Conservation (phyloP, 1,140 invertebrate genomes). For the Polypedilum vanderplanki region DNA sequence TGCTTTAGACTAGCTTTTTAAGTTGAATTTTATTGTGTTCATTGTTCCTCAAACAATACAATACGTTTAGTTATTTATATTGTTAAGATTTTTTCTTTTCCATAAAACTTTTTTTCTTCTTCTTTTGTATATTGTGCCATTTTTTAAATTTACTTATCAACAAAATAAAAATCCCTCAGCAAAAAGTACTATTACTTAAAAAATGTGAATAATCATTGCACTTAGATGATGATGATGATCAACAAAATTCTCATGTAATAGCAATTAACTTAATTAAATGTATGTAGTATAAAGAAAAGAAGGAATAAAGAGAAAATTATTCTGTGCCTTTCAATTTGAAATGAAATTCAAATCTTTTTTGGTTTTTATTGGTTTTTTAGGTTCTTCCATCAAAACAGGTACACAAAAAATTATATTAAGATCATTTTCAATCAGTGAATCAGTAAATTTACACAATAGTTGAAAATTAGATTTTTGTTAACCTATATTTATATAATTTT, state of each 20-base stretch:
- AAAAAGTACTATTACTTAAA: neutral
- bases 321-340: neutral
- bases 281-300: neutral
- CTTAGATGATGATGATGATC: too few species aligned
- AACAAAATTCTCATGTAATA: neutral
- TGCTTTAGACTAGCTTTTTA: too few species aligned
- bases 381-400: too few species aligned
- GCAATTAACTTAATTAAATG: conserved; percentile 20
- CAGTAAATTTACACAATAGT: too few species aligned
- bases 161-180: neutral
- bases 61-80: neutral
- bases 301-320: neutral
- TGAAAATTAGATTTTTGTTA: too few species aligned
- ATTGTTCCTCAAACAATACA: neutral
- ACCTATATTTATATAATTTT: too few species aligned
- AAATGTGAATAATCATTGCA: neutral
- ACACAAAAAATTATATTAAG: too few species aligned
- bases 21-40: neutral
- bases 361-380: too few species aligned
- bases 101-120: neutral
- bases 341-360: too few species aligned
- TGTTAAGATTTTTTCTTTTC: neutral
- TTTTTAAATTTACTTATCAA: neutral
- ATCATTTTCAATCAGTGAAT: too few species aligned
- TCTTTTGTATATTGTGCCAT: neutral